A percentile compares a stretch with the other conserved stretches of the same genome.
Conservation (phyloP, 2,888 invertebrate species). For the Limnephilus marmoratus region DNA sequence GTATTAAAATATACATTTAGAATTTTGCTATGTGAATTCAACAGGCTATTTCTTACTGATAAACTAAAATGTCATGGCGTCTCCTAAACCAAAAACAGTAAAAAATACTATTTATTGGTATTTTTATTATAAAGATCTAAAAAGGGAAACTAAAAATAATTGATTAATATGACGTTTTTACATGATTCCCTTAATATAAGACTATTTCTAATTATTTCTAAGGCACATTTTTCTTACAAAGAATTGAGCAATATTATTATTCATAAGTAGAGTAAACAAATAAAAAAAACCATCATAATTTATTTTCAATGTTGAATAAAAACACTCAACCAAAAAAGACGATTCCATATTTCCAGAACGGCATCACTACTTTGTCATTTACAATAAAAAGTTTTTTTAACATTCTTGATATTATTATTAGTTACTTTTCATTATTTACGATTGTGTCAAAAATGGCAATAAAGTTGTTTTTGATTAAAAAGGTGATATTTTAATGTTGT, state of each 20-base stretch:
- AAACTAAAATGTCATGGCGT: not conserved
- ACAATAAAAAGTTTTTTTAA: not conserved
- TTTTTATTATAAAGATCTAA: not conserved
- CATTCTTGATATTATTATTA: not conserved
- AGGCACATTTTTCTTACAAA: slow-evolving; percentile 68
- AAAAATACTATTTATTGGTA: not conserved
- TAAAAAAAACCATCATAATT: not conserved
- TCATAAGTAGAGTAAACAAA: slow-evolving; percentile 14
- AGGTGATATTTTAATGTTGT: not conserved
- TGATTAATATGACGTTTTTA: not conserved
- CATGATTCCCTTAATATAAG: not conserved
- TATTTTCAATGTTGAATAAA: not conserved
- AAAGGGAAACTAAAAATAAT: not conserved
- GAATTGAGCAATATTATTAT: slow-evolving; percentile 60
- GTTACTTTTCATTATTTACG: not conserved
- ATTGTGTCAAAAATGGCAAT: not conserved
- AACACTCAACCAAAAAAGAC: not conserved
- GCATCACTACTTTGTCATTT: not conserved
- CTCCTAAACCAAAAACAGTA: not conserved
- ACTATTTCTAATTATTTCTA: slow-evolving; percentile 74
- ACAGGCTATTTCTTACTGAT: not conserved
- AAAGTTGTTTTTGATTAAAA: not conserved
- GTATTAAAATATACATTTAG: not conserved
- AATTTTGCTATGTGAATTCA: not conserved
- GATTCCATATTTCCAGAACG: not conserved